Evolutionary conservation across 2,113 vertebrate genomes (phyloP), one percentile per base, ranked within the genome.

Genomic region (Tenebrosternarchus preto): DNA sequence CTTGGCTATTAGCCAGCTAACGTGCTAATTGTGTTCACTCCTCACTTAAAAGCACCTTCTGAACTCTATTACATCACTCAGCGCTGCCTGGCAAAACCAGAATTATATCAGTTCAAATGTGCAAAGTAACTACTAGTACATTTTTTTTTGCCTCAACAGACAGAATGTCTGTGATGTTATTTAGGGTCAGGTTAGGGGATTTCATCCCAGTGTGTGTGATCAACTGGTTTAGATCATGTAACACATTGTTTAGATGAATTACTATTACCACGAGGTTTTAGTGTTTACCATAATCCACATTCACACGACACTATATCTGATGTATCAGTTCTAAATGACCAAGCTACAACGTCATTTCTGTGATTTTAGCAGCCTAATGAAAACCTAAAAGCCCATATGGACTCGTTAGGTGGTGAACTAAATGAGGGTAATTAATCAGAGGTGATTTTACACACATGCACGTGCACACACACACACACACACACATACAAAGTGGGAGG

Each of bases 341-440:
- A n/a, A 68, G 64, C 33, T 12, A 20, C 64, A 69, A 56, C 69
- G 72, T 53, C 46, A 78, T 31, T 68, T 36, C 71, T 56, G 31
- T 29, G 50, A 31, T 68, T 75, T 80, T 88, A 86, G 85, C 80
- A 88, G 80, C 87, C 81, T 87, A 89, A 89, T 90, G 87, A 89
- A 91, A 92, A 88, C 89, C 87, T 88, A 88, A 89, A 78, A 87
- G 73, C 88, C 87, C 88, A 89, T 86, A 85, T 83, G 85, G 80
- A 86, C 85, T 89, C 85, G 86, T 88, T 88, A 82, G 88, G 88
- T 86, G 91, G 77, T 79, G 79, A 74, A 86, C 83, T 84, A 90
- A 91, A 92, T 91, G 85, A 90, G 83, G 90, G 88, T 78, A 88
- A 93, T 93, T 93, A 90, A 92, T 92, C 90, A 89, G 22, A 22